A percentile compares a stretch with the other conserved stretches of the same genome.
Evolutionary conservation across 2,888 invertebrate genomes (phyloP).

Genomic region (Brenthis daphne): DNA sequence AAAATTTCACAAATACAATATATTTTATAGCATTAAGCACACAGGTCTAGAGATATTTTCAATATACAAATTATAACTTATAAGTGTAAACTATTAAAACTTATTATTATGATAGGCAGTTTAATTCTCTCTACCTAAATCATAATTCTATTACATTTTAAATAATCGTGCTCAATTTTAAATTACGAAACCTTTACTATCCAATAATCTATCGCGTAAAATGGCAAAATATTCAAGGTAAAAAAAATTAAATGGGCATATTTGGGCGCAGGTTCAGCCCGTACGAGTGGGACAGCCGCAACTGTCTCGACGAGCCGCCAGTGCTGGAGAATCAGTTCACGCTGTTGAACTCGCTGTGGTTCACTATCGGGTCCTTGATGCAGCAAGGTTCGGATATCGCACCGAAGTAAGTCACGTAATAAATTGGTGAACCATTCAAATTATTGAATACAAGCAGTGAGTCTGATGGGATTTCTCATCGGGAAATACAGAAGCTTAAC

Average conservation of each 20-base stretch:
- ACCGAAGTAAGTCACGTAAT: conserved; percentile 87
- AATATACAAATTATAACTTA: no score
- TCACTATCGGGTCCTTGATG: conserved; percentile 95
- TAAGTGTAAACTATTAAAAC: no score
- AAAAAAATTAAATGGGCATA: conserved; percentile 48
- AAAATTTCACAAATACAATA: no score
- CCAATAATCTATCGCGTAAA: not conserved
- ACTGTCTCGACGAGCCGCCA: conserved; percentile 92
- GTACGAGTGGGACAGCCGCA: conserved; percentile 96
- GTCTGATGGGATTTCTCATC: no score
- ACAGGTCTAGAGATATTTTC: no score
- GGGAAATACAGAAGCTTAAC: no score
- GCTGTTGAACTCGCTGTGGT: conserved; percentile 96
- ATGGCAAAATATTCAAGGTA: conserved; percentile 31
- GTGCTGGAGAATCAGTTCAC: conserved; percentile 95
- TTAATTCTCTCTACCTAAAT: no score
- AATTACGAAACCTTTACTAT: not conserved
- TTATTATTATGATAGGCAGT: no score
- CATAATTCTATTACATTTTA: no score
- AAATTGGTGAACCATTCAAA: conserved; percentile 21
- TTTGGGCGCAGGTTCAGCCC: conserved; percentile 91
- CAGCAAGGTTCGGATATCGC: conserved; percentile 96
- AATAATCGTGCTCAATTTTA: no score
- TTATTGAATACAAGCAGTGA: not conserved
- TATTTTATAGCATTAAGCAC: no score